Conservation (phyloP, 2,113 vertebrate genomes). For the Steatornis caripensis region DNA sequence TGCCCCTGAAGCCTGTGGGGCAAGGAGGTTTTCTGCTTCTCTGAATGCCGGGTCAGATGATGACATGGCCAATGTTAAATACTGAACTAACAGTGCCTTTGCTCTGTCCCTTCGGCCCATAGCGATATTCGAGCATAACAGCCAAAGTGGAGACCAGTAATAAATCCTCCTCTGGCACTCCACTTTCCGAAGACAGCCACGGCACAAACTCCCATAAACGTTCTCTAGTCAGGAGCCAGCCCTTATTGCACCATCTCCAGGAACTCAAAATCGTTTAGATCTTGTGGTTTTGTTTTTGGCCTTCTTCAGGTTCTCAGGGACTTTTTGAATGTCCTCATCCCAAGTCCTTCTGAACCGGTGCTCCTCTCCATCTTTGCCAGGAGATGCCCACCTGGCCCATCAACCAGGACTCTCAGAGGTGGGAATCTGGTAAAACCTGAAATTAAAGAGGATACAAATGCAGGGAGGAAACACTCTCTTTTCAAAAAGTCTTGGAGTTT, state of each 20-base stretch:
- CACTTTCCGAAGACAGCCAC: background rate
- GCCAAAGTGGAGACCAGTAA: rapidly evolving
- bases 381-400: background rate
- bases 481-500: background rate
- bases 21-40: background rate
- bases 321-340: background rate
- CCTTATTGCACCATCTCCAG: background rate
- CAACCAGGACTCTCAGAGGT: background rate
- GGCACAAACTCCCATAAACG: background rate
- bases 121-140: background rate
- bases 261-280: background rate
- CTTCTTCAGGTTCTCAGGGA: background rate
- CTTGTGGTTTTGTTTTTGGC: background rate
- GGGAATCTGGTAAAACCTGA: background rate
- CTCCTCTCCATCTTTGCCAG: background rate
- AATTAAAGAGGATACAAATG: background rate
- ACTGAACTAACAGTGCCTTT: background rate
- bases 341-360: background rate
- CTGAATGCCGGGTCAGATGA: background rate
- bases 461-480: background rate
- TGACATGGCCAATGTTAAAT: background rate
- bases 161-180: background rate
- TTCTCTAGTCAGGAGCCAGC: background rate
- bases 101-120: background rate
- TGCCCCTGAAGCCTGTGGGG: too few species aligned